Conservation (phyloP, 53 echinoderm and acorn worm genomes). For the Luidia sarsii region DNA sequence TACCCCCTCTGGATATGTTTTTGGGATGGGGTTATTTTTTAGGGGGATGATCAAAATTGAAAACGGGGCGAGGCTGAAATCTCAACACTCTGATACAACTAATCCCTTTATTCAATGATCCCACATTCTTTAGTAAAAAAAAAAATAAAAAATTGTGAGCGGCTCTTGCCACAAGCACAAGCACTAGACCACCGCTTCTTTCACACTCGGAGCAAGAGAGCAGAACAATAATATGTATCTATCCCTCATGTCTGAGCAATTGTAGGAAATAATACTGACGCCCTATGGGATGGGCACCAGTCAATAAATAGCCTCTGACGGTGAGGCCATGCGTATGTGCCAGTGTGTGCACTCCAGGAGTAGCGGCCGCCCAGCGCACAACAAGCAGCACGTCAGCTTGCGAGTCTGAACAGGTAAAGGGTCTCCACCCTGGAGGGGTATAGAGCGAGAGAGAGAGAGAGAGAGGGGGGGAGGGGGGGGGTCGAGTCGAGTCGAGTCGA, state of each 20-base stretch:
- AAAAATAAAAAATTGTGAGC: no score
- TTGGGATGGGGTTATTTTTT: no score
- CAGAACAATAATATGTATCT: constrained; percentile 53
- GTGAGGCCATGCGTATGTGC: constrained; percentile 4
- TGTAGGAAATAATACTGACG: constrained; percentile 39
- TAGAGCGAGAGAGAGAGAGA: no score
- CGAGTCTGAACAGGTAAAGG: not conserved
- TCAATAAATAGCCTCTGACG: constrained; percentile 28
- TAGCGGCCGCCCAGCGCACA: constrained; percentile 2
- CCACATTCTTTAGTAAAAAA: no score
- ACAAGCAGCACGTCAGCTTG: not conserved
- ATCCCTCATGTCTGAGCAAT: constrained; percentile 40
- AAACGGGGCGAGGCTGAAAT: no score
- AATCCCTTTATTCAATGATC: no score
- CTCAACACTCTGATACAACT: no score
- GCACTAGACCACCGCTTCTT: no score
- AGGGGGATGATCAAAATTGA: no score
- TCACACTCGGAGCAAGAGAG: constrained; percentile 41
- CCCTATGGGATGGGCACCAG: constrained; percentile 22
- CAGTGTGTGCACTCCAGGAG: not conserved
- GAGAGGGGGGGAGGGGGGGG: not conserved
- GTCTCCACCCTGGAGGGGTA: constrained; percentile 25
- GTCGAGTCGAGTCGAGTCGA: no score
- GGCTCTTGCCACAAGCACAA: no score
- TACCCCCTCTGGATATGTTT: no score